A percentile compares a stretch with the other conserved stretches of the same genome.
Evolutionary conservation across 2,797 vertebrate species (phyloP).

Genomic region (Leuciscus waleckii): DNA sequence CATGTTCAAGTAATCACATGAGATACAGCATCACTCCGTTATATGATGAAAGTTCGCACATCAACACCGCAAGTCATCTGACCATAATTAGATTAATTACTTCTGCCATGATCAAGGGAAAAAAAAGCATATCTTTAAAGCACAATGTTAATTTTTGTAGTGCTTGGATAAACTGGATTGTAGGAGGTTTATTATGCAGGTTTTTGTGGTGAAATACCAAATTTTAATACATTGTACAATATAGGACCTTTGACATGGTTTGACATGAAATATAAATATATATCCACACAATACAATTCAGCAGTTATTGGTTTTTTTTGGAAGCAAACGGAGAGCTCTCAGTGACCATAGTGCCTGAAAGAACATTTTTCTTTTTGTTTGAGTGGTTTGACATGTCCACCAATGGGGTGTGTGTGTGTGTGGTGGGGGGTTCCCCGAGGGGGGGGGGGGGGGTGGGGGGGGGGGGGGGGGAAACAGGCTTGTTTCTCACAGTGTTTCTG

Average conservation of each 20-base stretch:
- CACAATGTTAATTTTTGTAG: not conserved
- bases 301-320: not conserved
- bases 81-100: not conserved
- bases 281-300: not conserved
- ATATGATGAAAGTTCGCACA: not conserved
- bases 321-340: not conserved
- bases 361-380: not conserved
- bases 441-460: no score
- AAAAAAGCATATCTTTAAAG: not conserved
- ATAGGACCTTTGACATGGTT: not conserved
- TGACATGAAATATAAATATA: not conserved
- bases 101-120: not conserved
- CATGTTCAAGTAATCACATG: not conserved
- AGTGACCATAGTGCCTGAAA: not conserved
- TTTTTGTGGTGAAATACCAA: not conserved
- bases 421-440: no score
- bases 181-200: not conserved
- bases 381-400: not conserved
- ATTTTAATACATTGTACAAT: not conserved
- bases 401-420: not conserved
- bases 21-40: not conserved
- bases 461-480: no score
- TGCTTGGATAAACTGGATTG: not conserved
- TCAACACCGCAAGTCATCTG: not conserved
- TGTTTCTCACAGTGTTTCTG: not conserved